Evolutionary conservation across 2,113 vertebrate species (phyloP).

Genomic region (Nycticebus coucang): DNA sequence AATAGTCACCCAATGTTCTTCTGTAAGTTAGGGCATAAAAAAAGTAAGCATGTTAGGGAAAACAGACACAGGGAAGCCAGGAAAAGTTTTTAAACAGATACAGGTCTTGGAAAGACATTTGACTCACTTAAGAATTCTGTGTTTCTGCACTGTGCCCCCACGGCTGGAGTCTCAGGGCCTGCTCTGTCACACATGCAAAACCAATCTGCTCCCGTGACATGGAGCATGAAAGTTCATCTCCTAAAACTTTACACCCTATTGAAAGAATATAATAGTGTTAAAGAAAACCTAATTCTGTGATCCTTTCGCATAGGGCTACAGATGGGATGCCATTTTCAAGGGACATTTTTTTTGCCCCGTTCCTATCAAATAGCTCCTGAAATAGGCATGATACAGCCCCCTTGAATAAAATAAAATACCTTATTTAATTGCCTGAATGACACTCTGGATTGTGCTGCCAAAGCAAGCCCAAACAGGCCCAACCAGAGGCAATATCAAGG

Average conservation of each 20-base stretch:
- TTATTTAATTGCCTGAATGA: constrained; percentile 88
- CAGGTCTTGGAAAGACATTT: constrained; percentile 15
- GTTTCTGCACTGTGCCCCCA: constrained; percentile 47
- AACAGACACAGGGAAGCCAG: not conserved
- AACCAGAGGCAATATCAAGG: constrained; percentile 80
- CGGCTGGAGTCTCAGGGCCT: constrained; percentile 69
- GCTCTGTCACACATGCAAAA: constrained; percentile 82
- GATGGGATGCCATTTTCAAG: constrained; percentile 84
- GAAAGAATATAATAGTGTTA: constrained; percentile 87
- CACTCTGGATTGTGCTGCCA: constrained; percentile 85
- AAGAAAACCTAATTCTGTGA: constrained; percentile 87
- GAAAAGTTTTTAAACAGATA: constrained; percentile 45
- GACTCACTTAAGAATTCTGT: constrained; percentile 59
- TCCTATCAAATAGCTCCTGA: constrained; percentile 81
- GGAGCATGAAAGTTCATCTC: constrained; percentile 82
- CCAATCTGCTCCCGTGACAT: constrained; percentile 83
- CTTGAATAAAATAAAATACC: constrained; percentile 87
- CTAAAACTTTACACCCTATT: constrained; percentile 85
- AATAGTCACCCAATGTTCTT: not conserved
- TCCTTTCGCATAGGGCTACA: constrained; percentile 82
- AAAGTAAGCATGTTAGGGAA: not conserved
- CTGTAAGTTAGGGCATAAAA: not conserved
- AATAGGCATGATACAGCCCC: constrained; percentile 80
- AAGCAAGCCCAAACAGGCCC: constrained; percentile 86
- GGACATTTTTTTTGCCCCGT: constrained; percentile 79